Evolutionary conservation across 2,797 vertebrate genomes (phyloP).

Genomic region (Pagetopsis macropterus): DNA sequence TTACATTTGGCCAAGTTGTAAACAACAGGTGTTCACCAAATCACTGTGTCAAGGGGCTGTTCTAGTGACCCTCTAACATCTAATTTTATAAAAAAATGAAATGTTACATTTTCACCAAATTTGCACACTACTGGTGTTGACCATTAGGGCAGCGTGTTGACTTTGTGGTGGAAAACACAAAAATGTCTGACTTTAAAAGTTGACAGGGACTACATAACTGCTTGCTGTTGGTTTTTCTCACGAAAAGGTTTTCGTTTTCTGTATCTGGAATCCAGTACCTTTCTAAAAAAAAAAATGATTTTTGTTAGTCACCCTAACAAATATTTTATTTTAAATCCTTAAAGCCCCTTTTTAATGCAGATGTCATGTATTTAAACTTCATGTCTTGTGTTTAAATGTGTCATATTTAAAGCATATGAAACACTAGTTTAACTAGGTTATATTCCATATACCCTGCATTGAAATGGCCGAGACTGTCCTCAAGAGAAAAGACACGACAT

Average conservation of each 20-base stretch:
- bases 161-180: background rate
- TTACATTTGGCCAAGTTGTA: background rate
- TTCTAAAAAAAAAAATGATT: background rate
- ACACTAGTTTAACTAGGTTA: background rate
- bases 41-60: background rate
- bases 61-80: background rate
- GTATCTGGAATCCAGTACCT: background rate
- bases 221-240: background rate
- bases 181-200: slow-evolving; percentile 23
- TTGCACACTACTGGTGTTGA: background rate
- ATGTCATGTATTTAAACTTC: slow-evolving; percentile 2
- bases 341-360: slow-evolving; percentile 30
- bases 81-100: background rate
- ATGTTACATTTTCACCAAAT: background rate
- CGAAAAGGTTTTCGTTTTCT: background rate
- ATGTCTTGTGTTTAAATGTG: background rate
- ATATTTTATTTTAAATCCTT: slow-evolving; percentile 15
- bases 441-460: slow-evolving; percentile 1
- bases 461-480: slow-evolving; percentile 18
- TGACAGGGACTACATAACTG: background rate
- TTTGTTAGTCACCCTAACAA: background rate
- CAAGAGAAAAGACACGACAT: slow-evolving; percentile 15
- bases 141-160: background rate
- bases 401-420: background rate
- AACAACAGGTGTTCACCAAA: slow-evolving; percentile 4